These are phyloP conservation scores for Synanthedon formicaeformis DNA, from an alignment of 2,888 invertebrate species.

Conservation along the genomic window DNA sequence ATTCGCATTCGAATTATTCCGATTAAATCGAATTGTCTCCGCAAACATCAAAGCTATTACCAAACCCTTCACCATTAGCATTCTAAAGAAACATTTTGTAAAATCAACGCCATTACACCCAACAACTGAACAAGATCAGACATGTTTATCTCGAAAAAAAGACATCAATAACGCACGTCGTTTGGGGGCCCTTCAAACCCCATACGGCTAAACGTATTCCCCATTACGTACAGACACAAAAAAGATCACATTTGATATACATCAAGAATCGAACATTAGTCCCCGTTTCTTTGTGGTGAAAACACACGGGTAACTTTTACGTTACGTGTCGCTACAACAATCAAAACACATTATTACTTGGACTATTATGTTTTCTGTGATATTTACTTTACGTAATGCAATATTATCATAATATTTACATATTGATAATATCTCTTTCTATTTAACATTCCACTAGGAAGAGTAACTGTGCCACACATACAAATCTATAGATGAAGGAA, in stretches of 20 bases:
- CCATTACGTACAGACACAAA: slow-evolving; percentile 31
- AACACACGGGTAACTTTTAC: slow-evolving; percentile 19
- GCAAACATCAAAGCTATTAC: background rate
- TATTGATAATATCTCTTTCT: no score
- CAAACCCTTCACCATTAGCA: background rate
- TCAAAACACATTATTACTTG: no score
- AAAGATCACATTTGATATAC: slow-evolving; percentile 59
- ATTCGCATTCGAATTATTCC: no score
- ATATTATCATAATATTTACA: no score
- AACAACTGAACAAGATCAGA: slow-evolving; percentile 17
- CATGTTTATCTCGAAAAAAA: slow-evolving; percentile 53
- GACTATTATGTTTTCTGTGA: no score
- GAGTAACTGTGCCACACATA: no score
- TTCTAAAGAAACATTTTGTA: slow-evolving; percentile 15
- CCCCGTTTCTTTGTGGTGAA: slow-evolving; percentile 16
- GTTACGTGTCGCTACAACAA: background rate
- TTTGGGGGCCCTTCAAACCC: slow-evolving; percentile 29
- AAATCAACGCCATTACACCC: slow-evolving; percentile 30
- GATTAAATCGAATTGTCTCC: background rate
- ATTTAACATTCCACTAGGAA: no score
- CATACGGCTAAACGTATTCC: slow-evolving; percentile 21
- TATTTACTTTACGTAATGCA: no score
- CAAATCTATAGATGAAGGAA: no score
- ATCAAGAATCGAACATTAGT: slow-evolving; percentile 64
- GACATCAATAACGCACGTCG: slow-evolving; percentile 59